Base-by-base conservation (phyloP, 2,888 invertebrate genomes). In the Dicyrtoma fusca region DNA sequence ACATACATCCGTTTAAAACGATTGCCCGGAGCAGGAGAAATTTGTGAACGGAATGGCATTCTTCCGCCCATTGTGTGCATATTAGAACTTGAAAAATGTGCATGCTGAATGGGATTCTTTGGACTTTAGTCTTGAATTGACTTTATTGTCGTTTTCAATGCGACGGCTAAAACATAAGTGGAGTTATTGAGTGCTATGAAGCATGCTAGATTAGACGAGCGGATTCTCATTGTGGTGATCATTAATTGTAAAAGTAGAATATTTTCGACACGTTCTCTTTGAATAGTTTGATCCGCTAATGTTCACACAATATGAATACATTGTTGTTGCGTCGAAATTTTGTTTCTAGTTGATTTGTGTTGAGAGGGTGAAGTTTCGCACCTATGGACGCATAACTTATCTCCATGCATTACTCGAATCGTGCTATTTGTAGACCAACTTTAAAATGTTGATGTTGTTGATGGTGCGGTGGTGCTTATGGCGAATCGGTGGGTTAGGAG, bases 1-100 rank as follows among this genome's bases (percentile, higher is more conserved):
- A 34, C 8, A 34, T 34, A 34, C 8, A 34, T 34, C 34, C 34
- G 34, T 10, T 53, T 53, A 53, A 53, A 53, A 61, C 34, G 42
- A 17, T 51, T n/a, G 65, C 65, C 65, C 49, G 65, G 47, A 65
- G 65, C 65, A 51, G 47, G 65, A 65, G 65, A 65, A 65, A 65
- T 65, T 65, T 19, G 26, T 26, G 17, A 21, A 47, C 42, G 23
- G 14, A 21, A 19, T 10, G 26, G 17, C 34, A 51, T 51, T 26
- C 51, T 65, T 65, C 65, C 65, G 65, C 25, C 65, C 49, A 65
- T 65, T 65, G 65, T 65, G 25, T 64, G 21, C 44, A 44, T 47
- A 64, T 64, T 17, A 64, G 47, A 49, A 44, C 51, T 65, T 65
- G 65, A 65, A 49, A 65, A 65, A 65, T 65, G 23, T 65, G 25